Base-by-base conservation (phyloP, 1,140 invertebrate genomes). In the Eufriesea mexicana region DNA sequence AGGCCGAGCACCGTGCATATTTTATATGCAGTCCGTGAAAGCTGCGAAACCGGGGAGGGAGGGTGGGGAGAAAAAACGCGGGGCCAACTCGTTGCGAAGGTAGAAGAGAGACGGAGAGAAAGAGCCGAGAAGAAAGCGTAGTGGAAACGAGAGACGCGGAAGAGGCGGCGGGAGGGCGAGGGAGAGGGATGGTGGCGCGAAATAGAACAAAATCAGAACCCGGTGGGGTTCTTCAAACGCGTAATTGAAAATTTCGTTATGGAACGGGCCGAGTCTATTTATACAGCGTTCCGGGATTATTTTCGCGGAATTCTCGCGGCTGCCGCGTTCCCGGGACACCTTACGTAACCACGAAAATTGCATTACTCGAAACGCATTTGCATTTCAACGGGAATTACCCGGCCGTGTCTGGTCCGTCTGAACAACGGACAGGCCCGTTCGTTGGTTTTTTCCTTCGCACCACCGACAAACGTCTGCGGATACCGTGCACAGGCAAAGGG, bases 21-120 rank as follows among this genome's bases (percentile, higher is more conserved):
- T 89, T 86, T 84, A 83, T 86, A 79, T 78, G 86, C 86, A 73
- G 75, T 79, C 79, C 79, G 83, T 59, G 79, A 79, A 77, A 55
- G 68, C 54, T 49, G n/a, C 28, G 35, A 5, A n/a, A 28, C 18
- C 20, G 20, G 54, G 62, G 57, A 71, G 35, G 61, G n/a, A 23
- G 20, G 35, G 23, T 9, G 47, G 4, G 59, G 55, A n/a, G 28
- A 76, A 86, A 86, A 88, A 81, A 79, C 73, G 47, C 64, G 5
- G 68, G 28, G 72, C 76, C 79, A 72, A 81, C 68, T 42, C 75
- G 75, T 18, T 71, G 61, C 51, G 74, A 87, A 72, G n/a, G 23
- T 10, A 12, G 47, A 9, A 9, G 28, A 57, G 55, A 10, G 55
- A 54, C 10, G 51, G 51, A 16, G 16, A 54, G 51, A 54, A 14